Percentiles rank a stretch among this genome's conserved stretches.
Conservation (phyloP, 2,797 vertebrate genomes). For the Amblyopsis hoosieri region DNA sequence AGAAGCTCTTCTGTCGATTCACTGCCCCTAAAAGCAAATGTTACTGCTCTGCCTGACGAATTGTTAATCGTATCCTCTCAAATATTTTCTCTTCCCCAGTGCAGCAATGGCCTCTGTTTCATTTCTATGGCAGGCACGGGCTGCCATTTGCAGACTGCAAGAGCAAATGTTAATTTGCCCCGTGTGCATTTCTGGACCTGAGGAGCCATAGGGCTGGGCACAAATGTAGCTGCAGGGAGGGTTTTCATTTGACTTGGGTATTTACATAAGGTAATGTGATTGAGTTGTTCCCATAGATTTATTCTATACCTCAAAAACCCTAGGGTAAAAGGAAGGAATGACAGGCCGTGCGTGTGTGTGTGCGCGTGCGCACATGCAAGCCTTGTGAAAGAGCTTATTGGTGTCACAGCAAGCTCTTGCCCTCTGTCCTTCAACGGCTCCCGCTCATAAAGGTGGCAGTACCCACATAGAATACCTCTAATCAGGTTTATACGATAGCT, state of each 20-base stretch:
- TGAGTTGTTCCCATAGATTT: conserved; percentile 77
- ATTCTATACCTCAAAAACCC: conserved; percentile 52
- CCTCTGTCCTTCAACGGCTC: conserved; percentile 36
- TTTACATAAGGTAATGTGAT: conserved; percentile 84
- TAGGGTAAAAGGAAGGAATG: conserved; percentile 36
- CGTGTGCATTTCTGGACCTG: conserved; percentile 59
- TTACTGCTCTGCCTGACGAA: conserved; percentile 69
- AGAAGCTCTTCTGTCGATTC: conserved; percentile 55
- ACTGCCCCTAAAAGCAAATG: conserved; percentile 69
- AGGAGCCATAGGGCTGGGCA: conserved; percentile 59
- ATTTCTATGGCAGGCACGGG: conserved; percentile 76
- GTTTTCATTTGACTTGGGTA: conserved; percentile 60
- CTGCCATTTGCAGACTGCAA: conserved; percentile 79
- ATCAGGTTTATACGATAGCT: conserved; percentile 40
- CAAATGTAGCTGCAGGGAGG: conserved; percentile 57
- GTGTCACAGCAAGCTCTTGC: conserved; percentile 42
- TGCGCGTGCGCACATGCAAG: background rate
- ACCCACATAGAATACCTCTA: conserved; percentile 25
- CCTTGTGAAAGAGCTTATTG: background rate
- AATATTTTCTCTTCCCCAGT: conserved; percentile 68
- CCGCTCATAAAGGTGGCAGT: conserved; percentile 30
- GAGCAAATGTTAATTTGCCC: conserved; percentile 81
- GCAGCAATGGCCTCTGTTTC: conserved; percentile 57
- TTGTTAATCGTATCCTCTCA: conserved; percentile 70
- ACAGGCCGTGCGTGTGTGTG: background rate